These are phyloP conservation scores for Steatocranus sp. DNA, from an alignment of 2,797 vertebrate species.

Conservation along the genomic window DNA sequence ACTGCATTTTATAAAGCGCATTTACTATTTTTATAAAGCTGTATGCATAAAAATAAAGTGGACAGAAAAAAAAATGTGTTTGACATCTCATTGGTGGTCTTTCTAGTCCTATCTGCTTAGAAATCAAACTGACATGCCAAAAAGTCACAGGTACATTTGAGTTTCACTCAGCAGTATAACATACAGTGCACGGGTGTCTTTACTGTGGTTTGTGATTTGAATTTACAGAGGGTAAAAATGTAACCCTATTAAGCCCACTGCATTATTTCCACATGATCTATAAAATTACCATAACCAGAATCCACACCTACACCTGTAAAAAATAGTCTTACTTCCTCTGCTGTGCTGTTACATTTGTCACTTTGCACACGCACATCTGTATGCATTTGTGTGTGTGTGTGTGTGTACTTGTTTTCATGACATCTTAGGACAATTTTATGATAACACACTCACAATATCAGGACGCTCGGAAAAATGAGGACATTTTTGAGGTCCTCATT, in stretches of 20 bases:
- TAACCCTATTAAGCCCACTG: conserved; percentile 23
- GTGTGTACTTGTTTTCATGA: neutral
- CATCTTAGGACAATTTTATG: no score
- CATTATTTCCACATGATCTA: conserved; percentile 30
- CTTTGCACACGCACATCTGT: neutral
- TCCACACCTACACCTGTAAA: conserved; percentile 23
- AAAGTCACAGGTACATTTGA: conserved; percentile 1
- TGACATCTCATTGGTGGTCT: neutral
- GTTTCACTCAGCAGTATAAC: neutral
- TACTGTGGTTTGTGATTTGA: neutral
- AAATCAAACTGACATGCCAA: neutral
- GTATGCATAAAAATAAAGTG: neutral
- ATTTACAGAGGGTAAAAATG: neutral
- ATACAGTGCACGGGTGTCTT: neutral
- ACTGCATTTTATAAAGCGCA: neutral
- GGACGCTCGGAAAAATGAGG: no score
- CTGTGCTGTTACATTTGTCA: neutral
- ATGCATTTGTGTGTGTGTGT: neutral
- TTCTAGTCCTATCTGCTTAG: neutral
- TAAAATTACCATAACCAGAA: conserved; percentile 32
- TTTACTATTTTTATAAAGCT: neutral
- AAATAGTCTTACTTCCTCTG: neutral
- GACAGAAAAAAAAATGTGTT: neutral
- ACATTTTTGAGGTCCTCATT: no score
- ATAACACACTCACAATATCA: no score